Percentiles rank a stretch among this genome's conserved stretches.
Evolutionary conservation across 1,140 invertebrate genomes (phyloP).

Genomic region (Drosophila rhopaloa): DNA sequence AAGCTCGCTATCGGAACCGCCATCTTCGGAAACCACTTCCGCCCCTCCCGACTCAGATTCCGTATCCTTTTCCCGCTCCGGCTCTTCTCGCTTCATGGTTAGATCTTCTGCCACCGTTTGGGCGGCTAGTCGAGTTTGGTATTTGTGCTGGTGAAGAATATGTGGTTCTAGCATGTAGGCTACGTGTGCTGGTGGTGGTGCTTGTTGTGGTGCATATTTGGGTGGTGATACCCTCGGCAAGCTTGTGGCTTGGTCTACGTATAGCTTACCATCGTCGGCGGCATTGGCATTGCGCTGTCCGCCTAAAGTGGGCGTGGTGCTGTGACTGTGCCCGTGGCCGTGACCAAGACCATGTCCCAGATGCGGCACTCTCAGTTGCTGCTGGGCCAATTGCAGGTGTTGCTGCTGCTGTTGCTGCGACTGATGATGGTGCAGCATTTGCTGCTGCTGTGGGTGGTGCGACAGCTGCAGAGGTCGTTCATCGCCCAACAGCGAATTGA

Average conservation of each 20-base stretch:
- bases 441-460: slow-evolving; percentile 37
- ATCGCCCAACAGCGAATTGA: slow-evolving; percentile 81
- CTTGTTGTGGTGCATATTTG: slow-evolving; percentile 17
- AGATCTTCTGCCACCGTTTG: slow-evolving; percentile 67
- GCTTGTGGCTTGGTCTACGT: slow-evolving; percentile 44
- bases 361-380: slow-evolving; percentile 47
- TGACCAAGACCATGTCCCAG: slow-evolving; percentile 35
- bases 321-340: slow-evolving; percentile 40
- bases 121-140: slow-evolving; percentile 49
- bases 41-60: slow-evolving; percentile 1
- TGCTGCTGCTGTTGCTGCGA: slow-evolving; percentile 31
- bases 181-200: slow-evolving; percentile 56
- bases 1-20: background rate
- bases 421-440: slow-evolving; percentile 35
- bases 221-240: slow-evolving; percentile 12
- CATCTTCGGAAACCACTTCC: slow-evolving; percentile 6
- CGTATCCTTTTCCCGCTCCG: background rate
- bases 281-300: slow-evolving; percentile 48
- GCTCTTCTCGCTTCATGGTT: slow-evolving; percentile 35
- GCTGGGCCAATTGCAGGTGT: slow-evolving; percentile 18
- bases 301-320: slow-evolving; percentile 64
- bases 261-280: slow-evolving; percentile 75
- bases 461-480: slow-evolving; percentile 69
- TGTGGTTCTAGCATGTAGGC: slow-evolving; percentile 35
- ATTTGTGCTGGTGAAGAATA: slow-evolving; percentile 43